phyloP scores from a whole-genome alignment of 2,113 vertebrate genomes.

The Cygnus atratus region DNA sequence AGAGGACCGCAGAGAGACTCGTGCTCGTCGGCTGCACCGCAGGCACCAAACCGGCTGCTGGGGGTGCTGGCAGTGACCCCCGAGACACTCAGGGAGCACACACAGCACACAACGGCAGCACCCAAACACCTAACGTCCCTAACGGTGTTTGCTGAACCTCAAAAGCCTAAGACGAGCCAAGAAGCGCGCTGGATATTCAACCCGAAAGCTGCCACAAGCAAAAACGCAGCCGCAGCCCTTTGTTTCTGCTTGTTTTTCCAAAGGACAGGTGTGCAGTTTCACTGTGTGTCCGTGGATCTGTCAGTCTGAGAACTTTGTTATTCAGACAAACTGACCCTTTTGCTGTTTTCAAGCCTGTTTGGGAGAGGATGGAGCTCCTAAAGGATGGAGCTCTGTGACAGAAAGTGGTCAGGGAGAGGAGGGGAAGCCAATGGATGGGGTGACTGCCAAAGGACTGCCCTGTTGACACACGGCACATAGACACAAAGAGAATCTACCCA shows the following conservation, averaged over 20 bases:
- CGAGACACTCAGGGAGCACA: fast-evolving
- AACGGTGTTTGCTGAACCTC: too few species aligned
- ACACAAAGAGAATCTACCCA: neutral
- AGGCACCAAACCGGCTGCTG: neutral
- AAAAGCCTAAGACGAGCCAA: neutral
- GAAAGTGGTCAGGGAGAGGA: neutral
- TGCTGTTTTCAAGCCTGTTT: neutral
- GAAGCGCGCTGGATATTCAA: neutral
- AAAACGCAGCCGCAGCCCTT: neutral
- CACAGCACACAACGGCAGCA: neutral
- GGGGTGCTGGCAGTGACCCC: neutral
- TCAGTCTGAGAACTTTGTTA: neutral
- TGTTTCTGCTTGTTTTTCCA: neutral
- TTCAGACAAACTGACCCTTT: fast-evolving
- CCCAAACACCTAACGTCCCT: neutral
- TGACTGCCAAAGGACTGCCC: neutral
- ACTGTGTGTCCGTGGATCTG: neutral
- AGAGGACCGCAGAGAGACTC: neutral
- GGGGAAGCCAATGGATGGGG: neutral
- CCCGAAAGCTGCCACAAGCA: neutral
- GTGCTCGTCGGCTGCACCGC: fast-evolving
- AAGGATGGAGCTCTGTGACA: neutral
- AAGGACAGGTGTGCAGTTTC: neutral
- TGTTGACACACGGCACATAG: fast-evolving
- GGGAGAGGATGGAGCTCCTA: neutral